Evolutionary conservation across 2,888 invertebrate species (phyloP).

Genomic region (Nebria brevicollis): DNA sequence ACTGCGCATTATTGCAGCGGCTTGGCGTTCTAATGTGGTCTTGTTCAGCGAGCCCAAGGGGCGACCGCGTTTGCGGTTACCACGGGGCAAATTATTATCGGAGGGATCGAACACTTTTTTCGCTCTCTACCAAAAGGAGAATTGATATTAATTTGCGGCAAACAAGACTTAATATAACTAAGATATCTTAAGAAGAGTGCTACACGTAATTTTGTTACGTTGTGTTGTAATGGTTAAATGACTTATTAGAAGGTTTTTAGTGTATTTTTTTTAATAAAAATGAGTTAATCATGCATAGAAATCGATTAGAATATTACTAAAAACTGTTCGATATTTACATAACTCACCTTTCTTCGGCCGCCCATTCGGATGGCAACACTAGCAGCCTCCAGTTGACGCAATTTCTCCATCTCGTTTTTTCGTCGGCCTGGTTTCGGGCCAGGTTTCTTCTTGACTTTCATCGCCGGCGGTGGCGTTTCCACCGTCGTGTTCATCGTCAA

Average conservation of each 20-base stretch:
- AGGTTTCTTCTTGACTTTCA: slow-evolving; percentile 51
- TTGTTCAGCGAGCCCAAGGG: slow-evolving; percentile 73
- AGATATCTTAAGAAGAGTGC: too few relatives aligned
- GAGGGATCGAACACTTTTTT: slow-evolving; percentile 89
- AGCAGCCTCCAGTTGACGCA: slow-evolving; percentile 10
- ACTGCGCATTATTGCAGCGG: slow-evolving; percentile 7
- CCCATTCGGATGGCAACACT: slow-evolving; percentile 63
- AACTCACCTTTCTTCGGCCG: slow-evolving; percentile 67
- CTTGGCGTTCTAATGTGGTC: slow-evolving; percentile 67
- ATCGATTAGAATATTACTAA: neutral
- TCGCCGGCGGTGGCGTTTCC: slow-evolving; percentile 30
- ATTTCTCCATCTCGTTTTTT: slow-evolving; percentile 46
- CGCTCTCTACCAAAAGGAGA: slow-evolving; percentile 68
- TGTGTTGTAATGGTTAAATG: neutral
- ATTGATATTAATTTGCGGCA: slow-evolving; percentile 30
- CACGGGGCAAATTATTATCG: slow-evolving; percentile 78
- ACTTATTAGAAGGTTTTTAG: neutral
- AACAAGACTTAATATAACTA: neutral
- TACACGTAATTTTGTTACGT: too few relatives aligned
- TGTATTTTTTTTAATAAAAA: neutral
- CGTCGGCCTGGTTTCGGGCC: slow-evolving; percentile 51
- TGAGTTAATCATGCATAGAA: too few relatives aligned
- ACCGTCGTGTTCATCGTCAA: slow-evolving; percentile 48
- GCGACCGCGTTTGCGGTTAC: slow-evolving; percentile 71
- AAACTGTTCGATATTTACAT: neutral